Evolutionary conservation across 2,113 vertebrate species (phyloP), one percentile per base, ranked within the genome.

Genomic region (Lamprotornis superbus): DNA sequence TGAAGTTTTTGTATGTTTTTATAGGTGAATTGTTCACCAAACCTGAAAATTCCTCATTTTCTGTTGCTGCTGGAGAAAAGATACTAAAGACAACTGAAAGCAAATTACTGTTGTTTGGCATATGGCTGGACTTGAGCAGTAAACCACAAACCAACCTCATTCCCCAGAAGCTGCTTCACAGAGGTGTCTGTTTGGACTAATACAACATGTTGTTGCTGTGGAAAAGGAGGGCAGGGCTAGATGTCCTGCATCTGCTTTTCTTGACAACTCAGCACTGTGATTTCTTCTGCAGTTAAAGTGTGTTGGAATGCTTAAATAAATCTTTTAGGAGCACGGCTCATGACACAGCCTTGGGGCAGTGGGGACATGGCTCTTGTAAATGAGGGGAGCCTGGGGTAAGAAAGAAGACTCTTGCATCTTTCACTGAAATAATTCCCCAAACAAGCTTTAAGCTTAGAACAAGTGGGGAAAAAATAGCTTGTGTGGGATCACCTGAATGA

Each of bases 161-260:
- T 83, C 31, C 52, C 21, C 69, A 67, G 74, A 65, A 93, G 52
- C 55, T 12, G 8, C 81, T 85, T 83, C 63, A 68, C 0, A 1
- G 84, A 87, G 71, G 11, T 85, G 56, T 82, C 35, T 90, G 55
- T 94, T 94, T 87, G 75, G 77, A 81, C 55, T 59, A 60, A 35
- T 42, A 33, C 20, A 30, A n/a, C 20, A 24, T 69, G 35, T 71
- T 89, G 27, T 81, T 2, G 1, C 71, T 89, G 86, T 5, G 9
- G 57, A 74, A 90, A 91, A 68, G 83, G 39, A 74, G 75, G 53
- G 39, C 77, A 78, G 79, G 20, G 33, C 64, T 94, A 57, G 53
- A 77, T 95, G 55, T 91, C 73, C 61, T 65, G 71, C 57, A 84
- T 71, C 94, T 93, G 83, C 53, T 96, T 61, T 61, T 84, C 64